phyloP scores from a whole-genome alignment of 1,140 invertebrate genomes.

The Tribolium castaneum region DNA sequence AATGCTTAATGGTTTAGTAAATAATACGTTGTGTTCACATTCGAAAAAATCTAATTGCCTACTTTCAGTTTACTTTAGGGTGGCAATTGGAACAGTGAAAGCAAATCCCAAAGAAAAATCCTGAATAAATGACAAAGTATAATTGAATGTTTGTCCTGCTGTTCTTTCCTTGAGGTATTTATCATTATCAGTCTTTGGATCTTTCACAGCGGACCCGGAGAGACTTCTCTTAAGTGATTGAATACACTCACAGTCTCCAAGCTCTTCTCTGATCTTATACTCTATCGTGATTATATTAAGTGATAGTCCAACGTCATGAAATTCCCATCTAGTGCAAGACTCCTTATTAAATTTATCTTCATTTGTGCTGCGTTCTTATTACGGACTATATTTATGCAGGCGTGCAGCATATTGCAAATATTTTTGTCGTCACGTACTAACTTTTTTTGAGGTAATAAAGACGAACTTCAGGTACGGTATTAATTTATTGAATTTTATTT shows the following conservation, averaged over 20 bases:
- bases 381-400: background rate
- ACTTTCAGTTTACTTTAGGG: background rate
- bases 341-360: background rate
- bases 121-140: constrained; percentile 34
- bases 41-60: background rate
- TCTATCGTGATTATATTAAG: constrained; percentile 38
- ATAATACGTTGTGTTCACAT: background rate
- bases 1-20: no score
- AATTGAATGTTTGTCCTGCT: constrained; percentile 43
- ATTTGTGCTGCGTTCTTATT: background rate
- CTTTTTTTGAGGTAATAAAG: no score
- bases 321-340: background rate
- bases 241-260: constrained; percentile 46
- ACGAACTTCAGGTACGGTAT: background rate
- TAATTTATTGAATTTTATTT: constrained; percentile 12
- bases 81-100: background rate
- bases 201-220: constrained; percentile 29
- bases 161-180: constrained; percentile 46
- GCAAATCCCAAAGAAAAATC: background rate
- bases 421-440: no score
- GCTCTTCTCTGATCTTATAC: constrained; percentile 33
- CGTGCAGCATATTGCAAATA: background rate
- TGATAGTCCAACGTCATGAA: constrained; percentile 26
- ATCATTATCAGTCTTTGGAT: constrained; percentile 48
- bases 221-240: constrained; percentile 47